Evolutionary conservation across 1,140 invertebrate species (phyloP).

Genomic region (Chironomus tepperi): DNA sequence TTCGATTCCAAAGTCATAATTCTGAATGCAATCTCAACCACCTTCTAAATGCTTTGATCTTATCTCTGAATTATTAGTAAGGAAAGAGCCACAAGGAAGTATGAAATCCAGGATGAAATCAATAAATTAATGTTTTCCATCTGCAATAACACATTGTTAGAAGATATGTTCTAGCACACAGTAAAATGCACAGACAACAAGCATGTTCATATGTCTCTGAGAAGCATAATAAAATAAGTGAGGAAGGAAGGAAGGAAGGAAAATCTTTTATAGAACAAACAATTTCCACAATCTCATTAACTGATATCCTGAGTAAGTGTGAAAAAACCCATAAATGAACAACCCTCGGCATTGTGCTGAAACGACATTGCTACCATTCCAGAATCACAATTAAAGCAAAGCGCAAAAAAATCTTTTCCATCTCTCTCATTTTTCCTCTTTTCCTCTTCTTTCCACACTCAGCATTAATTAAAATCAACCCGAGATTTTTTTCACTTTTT

Average conservation of each 20-base stretch:
- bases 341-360: background rate
- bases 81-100: too few relatives aligned
- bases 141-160: too few relatives aligned
- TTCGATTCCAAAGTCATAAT: too few relatives aligned
- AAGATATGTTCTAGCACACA: too few relatives aligned
- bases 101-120: too few relatives aligned
- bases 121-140: too few relatives aligned
- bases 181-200: too few relatives aligned
- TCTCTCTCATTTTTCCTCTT: background rate
- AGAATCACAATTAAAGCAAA: slow-evolving; percentile 24
- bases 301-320: background rate
- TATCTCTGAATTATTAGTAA: too few relatives aligned
- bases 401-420: slow-evolving; percentile 3
- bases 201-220: background rate
- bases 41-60: too few relatives aligned
- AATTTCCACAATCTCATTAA: background rate
- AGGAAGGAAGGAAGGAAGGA: background rate
- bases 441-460: slow-evolving; percentile 17
- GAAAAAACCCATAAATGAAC: slow-evolving; percentile 17
- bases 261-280: background rate
- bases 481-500: slow-evolving; percentile 21
- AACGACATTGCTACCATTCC: slow-evolving; percentile 23
- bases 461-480: slow-evolving; percentile 23
- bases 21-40: too few relatives aligned
- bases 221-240: background rate